Evolutionary conservation across 2,888 invertebrate genomes (phyloP), one percentile per base, ranked within the genome.

Genomic region (Zootermopsis nevadensis): DNA sequence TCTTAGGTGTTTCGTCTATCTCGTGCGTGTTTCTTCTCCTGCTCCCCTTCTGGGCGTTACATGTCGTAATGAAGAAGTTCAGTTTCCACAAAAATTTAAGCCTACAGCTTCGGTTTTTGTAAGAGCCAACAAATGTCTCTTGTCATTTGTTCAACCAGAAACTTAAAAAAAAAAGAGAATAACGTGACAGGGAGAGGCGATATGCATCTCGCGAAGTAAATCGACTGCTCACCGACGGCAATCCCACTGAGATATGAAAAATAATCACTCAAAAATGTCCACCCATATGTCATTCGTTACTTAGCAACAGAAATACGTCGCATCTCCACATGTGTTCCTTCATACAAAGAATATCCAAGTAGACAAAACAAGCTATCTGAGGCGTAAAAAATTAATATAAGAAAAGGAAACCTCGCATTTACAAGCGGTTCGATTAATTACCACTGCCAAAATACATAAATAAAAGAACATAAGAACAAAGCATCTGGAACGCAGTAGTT

Each of bases 131-230:
- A 77, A 77, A 77, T 55, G 55, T 77, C 53, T 33, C 31, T 30
- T 77, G 77, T 77, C 77, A 77, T 77, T 77, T 53, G 77, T 77
- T 77, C 55, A 31, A 77, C n/a, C 77, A 53, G 55, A 76, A 76
- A 42, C n/a, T 15, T n/a, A 76, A 35, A n/a, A 77, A 31, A n/a
- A 48, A 77, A 42, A 55, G 48, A 48, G 24, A n/a, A n/a, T 2
- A 38, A 77, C 38, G 55, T 33, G 55, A 77, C 55, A 55, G 53
- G n/a, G 4, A 76, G 12, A n/a, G 55, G n/a, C 30, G 77, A 77
- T 77, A 77, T 55, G 77, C 77, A 77, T 77, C 77, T 77, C 48
- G 48, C 48, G 55, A 27, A 55, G 30, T 77, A 77, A 77, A 77
- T 77, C 77, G 76, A 42, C 76, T n/a, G 42, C 6, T 30, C 19